Evolutionary conservation across 2,888 invertebrate genomes (phyloP), one percentile per base, ranked within the genome.

Genomic region (Timema cristinae): DNA sequence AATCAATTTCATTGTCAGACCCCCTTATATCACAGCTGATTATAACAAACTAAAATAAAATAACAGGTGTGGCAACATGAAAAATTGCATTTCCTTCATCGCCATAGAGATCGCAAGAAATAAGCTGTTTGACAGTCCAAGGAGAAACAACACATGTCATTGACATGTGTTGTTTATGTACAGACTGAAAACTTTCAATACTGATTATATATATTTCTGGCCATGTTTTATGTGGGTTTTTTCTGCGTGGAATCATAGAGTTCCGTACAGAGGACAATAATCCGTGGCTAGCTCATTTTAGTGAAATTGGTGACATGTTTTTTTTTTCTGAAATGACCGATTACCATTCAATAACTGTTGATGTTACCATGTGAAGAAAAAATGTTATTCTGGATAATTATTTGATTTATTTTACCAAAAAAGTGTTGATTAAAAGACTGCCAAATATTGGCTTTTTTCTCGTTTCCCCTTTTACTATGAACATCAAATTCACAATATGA

Each of bases 71-170:
- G 56, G 7, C 56, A 56, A 56, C 56, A 56, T 56, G 56, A 15
- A 16, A 56, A 56, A 1, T 56, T 56, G 5, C 7, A 56, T 32
- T 32, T 32, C 32, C 32, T 32, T 32, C 32, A 32, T 32, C 4
- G 32, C 32, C 5, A 16, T 59, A 16, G 15, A 16, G 7, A n/a
- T n/a, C 59, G 15, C 13, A 15, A 59, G 15, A 59, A 8, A 59
- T 11, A 59, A 59, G 8, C 5, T 59, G 15, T 59, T n/a, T 16
- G 59, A 0, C 32, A 59, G 59, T 59, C 6, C 15, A 59, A 6
- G 32, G 59, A n/a, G 15, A n/a, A 59, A 59, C n/a, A 59, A 32
- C 59, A 32, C 59, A n/a, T 59, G 59, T 59, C 32, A 32, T 32
- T 32, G 32, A 59, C 59, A 59, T 9, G 0, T n/a, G 15, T 13